These are phyloP conservation scores for Tenualosa thibaudeaui DNA, from an alignment of 2,797 vertebrate species.

Conservation along the genomic window DNA sequence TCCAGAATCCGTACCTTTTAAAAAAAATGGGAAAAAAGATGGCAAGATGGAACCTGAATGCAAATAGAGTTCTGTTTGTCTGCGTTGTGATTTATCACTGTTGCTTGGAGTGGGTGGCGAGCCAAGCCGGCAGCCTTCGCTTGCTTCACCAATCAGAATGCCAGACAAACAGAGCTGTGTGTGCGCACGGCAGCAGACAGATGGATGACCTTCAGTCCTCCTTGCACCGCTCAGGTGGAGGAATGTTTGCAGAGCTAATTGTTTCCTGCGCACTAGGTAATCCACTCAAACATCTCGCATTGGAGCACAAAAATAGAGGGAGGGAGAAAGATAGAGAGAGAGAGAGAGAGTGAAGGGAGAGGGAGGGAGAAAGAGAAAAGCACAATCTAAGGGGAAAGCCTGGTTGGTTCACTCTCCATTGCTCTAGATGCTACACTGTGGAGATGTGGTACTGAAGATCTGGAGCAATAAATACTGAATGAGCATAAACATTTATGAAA, in stretches of 20 bases:
- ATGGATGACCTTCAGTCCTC: slow-evolving; percentile 70
- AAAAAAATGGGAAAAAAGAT: slow-evolving; percentile 42
- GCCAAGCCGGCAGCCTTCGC: slow-evolving; percentile 6
- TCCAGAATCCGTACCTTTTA: slow-evolving; percentile 70
- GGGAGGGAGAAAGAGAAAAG: background rate
- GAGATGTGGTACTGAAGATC: background rate
- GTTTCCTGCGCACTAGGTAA: slow-evolving; percentile 62
- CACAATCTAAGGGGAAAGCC: background rate
- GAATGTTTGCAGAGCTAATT: slow-evolving; percentile 71
- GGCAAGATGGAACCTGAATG: slow-evolving; percentile 70
- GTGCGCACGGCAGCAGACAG: slow-evolving; percentile 23
- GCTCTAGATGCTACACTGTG: background rate
- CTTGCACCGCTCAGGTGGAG: slow-evolving; percentile 64
- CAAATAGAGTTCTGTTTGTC: slow-evolving; percentile 75
- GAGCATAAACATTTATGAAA: background rate
- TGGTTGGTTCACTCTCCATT: background rate
- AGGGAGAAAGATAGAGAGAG: background rate
- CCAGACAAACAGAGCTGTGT: slow-evolving; percentile 14
- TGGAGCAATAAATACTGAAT: background rate
- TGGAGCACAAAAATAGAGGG: background rate
- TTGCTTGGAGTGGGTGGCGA: slow-evolving; percentile 28
- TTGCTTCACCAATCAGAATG: slow-evolving; percentile 10
- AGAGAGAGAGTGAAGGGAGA: background rate
- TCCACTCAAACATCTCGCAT: slow-evolving; percentile 50
- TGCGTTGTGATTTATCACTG: slow-evolving; percentile 74